These are phyloP conservation scores for Dermochelys coriacea DNA, from an alignment of 2,797 vertebrate species.

Conservation along the genomic window DNA sequence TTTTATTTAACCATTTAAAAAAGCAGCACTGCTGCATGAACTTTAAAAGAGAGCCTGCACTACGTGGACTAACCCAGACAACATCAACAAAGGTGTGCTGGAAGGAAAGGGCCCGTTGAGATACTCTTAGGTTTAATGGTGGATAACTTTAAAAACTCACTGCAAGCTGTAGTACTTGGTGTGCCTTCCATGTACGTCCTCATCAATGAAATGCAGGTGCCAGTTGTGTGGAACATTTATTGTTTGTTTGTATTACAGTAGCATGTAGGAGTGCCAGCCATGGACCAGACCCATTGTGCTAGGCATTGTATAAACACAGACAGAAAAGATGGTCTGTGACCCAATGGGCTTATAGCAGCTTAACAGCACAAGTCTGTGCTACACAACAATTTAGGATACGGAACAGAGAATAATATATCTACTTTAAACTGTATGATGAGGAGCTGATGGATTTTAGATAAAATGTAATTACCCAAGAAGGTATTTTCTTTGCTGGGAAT, in stretches of 20 bases:
- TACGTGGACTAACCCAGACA: not conserved
- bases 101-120: too few relatives aligned
- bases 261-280: not conserved
- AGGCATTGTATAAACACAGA: not conserved
- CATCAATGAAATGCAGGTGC: not conserved
- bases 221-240: not conserved
- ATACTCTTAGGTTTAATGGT: not conserved
- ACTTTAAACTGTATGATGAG: not conserved
- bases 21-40: not conserved
- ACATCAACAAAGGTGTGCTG: not conserved
- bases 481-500: not conserved
- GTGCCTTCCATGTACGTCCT: not conserved
- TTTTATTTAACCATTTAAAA: not conserved
- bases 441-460: not conserved
- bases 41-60: not conserved
- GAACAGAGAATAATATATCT: too few relatives aligned
- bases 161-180: not conserved
- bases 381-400: too few relatives aligned
- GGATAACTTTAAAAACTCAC: not conserved
- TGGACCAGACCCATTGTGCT: too few relatives aligned
- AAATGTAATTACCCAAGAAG: not conserved
- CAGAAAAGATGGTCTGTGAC: not conserved
- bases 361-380: too few relatives aligned
- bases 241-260: not conserved
- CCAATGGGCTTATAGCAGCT: too few relatives aligned